Base-by-base conservation (phyloP, 64 coral and sea anemone species). In the Hydrozoanthus tunicans region DNA sequence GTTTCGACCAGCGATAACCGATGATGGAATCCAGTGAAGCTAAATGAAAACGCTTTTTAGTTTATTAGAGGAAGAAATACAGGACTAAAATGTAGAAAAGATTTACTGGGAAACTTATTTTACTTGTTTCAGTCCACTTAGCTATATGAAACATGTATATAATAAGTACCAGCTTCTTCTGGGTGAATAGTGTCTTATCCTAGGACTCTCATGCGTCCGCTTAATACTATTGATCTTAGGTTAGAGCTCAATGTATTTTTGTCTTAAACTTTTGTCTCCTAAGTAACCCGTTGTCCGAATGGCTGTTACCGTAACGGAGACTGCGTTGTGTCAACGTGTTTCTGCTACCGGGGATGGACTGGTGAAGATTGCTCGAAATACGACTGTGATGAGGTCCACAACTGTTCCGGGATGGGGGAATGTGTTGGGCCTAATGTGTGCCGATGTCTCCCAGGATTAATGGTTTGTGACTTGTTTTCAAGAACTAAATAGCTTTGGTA, bases 401-500 rank as follows among this genome's bases (percentile, higher is more conserved):
- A 85, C 55, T 94, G 93, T 70, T 82, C 88, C 26, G 81, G 61
- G 24, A 60, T 84, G 43, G 93, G 93, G 51, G 58, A 65, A 58
- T 94, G 93, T 53, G 79, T 94, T 78, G 93, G 93, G 9, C 93
- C 93, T 6, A 94, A 94, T 43, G 65, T 77, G 8, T 94, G 89
- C 72, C 71, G 56, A n/a, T 93, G 92, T 53, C 58, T 61, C 6
- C 78, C 77, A 17, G 86, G 92, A 13, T 90, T 80, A 14, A 13
- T 80, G 77, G 92, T 93, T 7, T 61, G 85, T 86, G 23, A 43
- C 32, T 43, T 43, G 32, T 43, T 43, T 43, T 43, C 32, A 43
- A 43, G 32, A 43, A 43, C 32, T 43, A 43, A 43, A 43, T 43
- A 43, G 32, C 32, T 43, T 43, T 43, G 32, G 32, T 1, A 43